Evolutionary conservation across 2,888 invertebrate genomes (phyloP).

Genomic region (Argyresthia albistria): DNA sequence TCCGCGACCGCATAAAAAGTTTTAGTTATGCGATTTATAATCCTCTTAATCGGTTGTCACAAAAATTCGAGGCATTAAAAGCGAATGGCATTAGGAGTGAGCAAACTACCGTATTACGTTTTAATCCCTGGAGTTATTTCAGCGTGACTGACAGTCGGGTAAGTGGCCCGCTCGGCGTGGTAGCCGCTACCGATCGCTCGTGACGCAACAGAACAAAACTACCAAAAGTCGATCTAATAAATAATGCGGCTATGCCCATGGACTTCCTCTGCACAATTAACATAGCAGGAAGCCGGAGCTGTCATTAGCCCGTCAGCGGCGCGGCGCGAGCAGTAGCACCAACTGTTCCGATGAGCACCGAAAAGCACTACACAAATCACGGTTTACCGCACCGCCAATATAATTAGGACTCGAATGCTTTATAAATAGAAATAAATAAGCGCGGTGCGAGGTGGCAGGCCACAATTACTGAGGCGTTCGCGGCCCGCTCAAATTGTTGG

Average conservation of each 20-base stretch:
- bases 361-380: constrained; percentile 53
- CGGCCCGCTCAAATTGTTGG: constrained; percentile 54
- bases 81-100: constrained; percentile 49
- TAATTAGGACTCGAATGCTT: constrained; percentile 62
- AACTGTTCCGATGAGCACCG: constrained; percentile 42
- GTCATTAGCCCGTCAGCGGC: constrained; percentile 64
- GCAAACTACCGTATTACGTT: constrained; percentile 69
- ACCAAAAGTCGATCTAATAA: constrained; percentile 55
- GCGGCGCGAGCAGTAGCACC: constrained; percentile 33
- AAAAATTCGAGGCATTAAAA: constrained; percentile 55
- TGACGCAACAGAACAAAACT: constrained; percentile 37
- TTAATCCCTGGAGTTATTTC: constrained; percentile 51
- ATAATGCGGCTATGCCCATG: constrained; percentile 55
- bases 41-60: background rate
- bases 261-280: constrained; percentile 64
- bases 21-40: background rate
- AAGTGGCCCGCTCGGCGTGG: constrained; percentile 33
- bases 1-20: background rate
- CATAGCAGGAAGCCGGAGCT: constrained; percentile 62
- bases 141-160: constrained; percentile 54
- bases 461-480: constrained; percentile 53
- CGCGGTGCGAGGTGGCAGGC: constrained; percentile 58
- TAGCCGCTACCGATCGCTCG: constrained; percentile 36
- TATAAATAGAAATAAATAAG: constrained; percentile 70
- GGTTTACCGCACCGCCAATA: constrained; percentile 39